Base-by-base conservation (phyloP, 2,888 invertebrate species). In the Lasioglossum pauxillum region DNA sequence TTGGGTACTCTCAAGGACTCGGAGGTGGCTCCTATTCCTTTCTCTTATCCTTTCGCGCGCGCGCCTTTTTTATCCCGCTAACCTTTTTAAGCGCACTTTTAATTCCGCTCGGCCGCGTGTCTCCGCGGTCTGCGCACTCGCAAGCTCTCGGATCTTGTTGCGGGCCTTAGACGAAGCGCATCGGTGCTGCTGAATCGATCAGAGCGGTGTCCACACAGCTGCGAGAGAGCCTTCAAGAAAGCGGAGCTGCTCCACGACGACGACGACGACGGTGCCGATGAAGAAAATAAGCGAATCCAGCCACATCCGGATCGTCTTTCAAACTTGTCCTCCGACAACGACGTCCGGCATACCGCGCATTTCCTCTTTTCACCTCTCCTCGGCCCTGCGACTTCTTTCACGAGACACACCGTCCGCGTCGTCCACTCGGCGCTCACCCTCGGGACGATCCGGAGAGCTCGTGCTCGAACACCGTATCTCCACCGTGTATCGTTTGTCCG, bases 31-130 rank as follows among this genome's bases (percentile, higher is more conserved):
- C 93, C 93, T 95, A 94, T 94, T 95, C 95, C 95, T 95, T 95
- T 95, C 95, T 95, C 95, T 95, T 95, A 95, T 95, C 95, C 95
- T 95, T 95, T 95, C 95, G 93, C 93, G 90, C 92, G 89, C 92
- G 91, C 90, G 90, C 92, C 93, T 94, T 94, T 94, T 94, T 93
- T 93, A 93, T 94, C 90, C 93, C 92, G 91, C 93, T 93, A 94
- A 93, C 94, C 94, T 94, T 94, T 94, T 94, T 93, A 93, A 94
- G 92, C 92, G 91, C 89, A 93, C 93, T 93, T 94, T 93, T 93
- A 93, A 94, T 92, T 93, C 93, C 91, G 89, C 90, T 89, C 85
- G 82, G 84, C 89, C 88, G 90, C 84, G 88, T 87, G 89, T 89
- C 87, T 78, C 89, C 87, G 86, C 69, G 85, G 84, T 80, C 23